Evolutionary conservation across 2,888 invertebrate genomes (phyloP), one percentile per base, ranked within the genome.

Genomic region (Microplitis deprimator): DNA sequence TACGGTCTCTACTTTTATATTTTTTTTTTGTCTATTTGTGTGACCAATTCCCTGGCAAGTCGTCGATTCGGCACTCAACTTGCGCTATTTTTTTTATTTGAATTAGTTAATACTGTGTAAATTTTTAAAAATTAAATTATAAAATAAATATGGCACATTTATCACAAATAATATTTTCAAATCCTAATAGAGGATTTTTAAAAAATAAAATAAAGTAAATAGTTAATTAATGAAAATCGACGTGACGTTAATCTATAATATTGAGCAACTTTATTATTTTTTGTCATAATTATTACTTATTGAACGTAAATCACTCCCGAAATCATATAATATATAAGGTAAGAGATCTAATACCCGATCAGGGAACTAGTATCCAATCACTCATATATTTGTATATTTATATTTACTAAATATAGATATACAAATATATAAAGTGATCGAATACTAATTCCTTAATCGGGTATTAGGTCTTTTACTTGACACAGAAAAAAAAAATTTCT

Each of bases 251-350:
- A 74, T 68, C 73, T 74, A 73, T 20, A 50, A 71, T 59, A 77
- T 77, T 77, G 77, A 77, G 77, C 77, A 77, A 77, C 65, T 77
- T 77, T 68, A 68, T 77, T 69, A 73, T 73, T 40, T 67, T 40
- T 69, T 73, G 68, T 68, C 38, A 60, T 68, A 60, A 67, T 20
- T 16, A 38, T 67, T 38, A 72, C n/a, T 61, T 38, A 39, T 38
- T 62, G 72, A 76, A 72, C 70, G 76, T 72, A 72, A 62, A 76
- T 76, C 72, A 70, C 76, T 76, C 76, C 38, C 61, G 61, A 67
- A 73, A 73, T 73, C 59, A 69, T 70, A 62, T 41, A 17, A 68
- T 29, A 39, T 68, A 13, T 64, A n/a, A 61, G 20, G 20, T 20
- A 20, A 20, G 20, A 29, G 29, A 29, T 3, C 3, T 4, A 29